phyloP scores from a whole-genome alignment of 2,113 vertebrate species.

The Todiramphus saurophagus region DNA sequence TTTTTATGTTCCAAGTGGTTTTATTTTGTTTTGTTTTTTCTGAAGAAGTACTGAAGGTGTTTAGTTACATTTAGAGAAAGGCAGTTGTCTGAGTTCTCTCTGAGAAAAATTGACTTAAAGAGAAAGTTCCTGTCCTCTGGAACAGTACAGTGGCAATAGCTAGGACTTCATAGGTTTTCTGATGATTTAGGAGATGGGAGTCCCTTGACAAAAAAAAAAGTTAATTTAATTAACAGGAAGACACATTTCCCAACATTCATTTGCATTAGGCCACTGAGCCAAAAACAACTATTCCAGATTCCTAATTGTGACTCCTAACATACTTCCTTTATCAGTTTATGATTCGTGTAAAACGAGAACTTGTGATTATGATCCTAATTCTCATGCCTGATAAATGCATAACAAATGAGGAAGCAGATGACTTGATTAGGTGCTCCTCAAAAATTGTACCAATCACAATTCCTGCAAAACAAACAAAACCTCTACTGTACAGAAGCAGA shows the following conservation, averaged over 20 bases:
- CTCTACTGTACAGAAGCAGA: not conserved
- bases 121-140: not conserved
- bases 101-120: not conserved
- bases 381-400: not conserved
- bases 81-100: not conserved
- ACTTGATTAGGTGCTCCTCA: not conserved
- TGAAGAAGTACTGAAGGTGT: not conserved
- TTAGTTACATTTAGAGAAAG: not conserved
- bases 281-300: not conserved
- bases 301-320: not conserved
- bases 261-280: not conserved
- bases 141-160: not conserved
- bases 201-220: not conserved
- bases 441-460: not conserved
- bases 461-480: conserved; percentile 6
- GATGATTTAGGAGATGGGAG: not conserved
- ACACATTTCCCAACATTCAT: not conserved
- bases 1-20: not conserved
- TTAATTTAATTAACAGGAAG: not conserved
- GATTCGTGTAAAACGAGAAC: not conserved
- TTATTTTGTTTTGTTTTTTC: not conserved
- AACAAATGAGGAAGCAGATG: not conserved
- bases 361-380: not conserved
- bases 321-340: not conserved
- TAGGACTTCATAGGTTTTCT: not conserved